These are phyloP conservation scores for Andrena minutula DNA, from an alignment of 2,888 invertebrate genomes.

Conservation along the genomic window DNA sequence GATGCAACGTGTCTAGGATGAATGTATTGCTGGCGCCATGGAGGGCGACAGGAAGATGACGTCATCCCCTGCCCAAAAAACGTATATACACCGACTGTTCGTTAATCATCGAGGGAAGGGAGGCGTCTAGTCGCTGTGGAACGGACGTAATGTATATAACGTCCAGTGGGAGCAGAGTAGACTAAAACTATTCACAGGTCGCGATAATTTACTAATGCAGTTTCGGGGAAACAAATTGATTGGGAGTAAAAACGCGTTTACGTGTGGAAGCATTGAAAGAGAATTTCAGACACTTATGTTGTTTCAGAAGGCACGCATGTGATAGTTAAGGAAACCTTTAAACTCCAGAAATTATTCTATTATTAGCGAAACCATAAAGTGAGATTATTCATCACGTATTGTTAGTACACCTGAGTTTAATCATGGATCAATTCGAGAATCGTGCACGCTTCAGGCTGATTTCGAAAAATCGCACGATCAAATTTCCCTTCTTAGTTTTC, in stretches of 20 bases:
- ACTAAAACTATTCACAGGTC: not conserved
- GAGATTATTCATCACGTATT: too few relatives aligned
- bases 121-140: slow-evolving; percentile 1
- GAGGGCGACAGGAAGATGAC: slow-evolving; percentile 55
- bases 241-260: too few relatives aligned
- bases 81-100: slow-evolving; percentile 19
- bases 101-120: slow-evolving; percentile 38
- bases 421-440: too few relatives aligned
- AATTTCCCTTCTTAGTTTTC: too few relatives aligned
- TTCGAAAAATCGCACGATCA: too few relatives aligned
- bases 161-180: not conserved
- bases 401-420: too few relatives aligned
- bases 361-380: too few relatives aligned
- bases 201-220: not conserved
- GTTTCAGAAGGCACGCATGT: too few relatives aligned
- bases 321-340: too few relatives aligned
- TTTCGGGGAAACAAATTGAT: not conserved
- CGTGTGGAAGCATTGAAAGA: not conserved
- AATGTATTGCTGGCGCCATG: slow-evolving; percentile 52
- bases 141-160: not conserved
- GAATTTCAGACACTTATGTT: too few relatives aligned
- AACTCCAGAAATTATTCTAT: too few relatives aligned
- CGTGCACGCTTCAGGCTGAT: too few relatives aligned
- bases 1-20: slow-evolving; percentile 19
- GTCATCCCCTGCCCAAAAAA: slow-evolving; percentile 55